These are phyloP conservation scores for Tipula helvola DNA, from an alignment of 2,888 invertebrate species.

Conservation along the genomic window DNA sequence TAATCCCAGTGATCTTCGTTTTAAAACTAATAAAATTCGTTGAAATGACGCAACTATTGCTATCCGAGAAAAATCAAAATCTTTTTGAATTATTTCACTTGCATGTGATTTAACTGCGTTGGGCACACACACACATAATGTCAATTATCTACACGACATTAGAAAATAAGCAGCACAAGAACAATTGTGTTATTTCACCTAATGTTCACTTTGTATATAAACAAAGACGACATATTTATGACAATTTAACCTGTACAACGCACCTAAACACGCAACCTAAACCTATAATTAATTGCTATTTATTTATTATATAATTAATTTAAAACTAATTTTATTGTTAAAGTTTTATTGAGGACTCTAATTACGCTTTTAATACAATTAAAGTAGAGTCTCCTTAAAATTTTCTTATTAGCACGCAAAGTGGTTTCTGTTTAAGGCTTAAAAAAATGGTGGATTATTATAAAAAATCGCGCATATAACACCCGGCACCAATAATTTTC, in stretches of 20 bases:
- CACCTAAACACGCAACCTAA: background rate
- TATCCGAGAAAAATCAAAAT: background rate
- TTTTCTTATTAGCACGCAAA: background rate
- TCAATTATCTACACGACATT: background rate
- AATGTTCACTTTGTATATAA: background rate
- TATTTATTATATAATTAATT: background rate
- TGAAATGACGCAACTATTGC: too few species aligned
- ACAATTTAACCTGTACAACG: background rate
- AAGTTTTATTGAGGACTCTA: background rate
- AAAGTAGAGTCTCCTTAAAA: background rate
- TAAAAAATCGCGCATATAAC: background rate
- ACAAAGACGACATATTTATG: background rate
- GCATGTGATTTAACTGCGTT: background rate
- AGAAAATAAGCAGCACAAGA: background rate
- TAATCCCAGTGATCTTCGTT: too few species aligned
- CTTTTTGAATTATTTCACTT: background rate
- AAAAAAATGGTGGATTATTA: background rate
- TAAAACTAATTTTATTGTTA: background rate
- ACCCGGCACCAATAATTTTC: background rate
- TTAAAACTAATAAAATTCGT: too few species aligned
- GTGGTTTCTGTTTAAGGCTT: background rate
- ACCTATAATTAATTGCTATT: background rate
- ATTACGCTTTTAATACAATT: background rate
- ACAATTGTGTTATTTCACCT: background rate
- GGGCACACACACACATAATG: background rate